A percentile compares a stretch with the other conserved stretches of the same genome.
Evolutionary conservation across 2,797 vertebrate genomes (phyloP).

Genomic region (Sitta carolinensis): DNA sequence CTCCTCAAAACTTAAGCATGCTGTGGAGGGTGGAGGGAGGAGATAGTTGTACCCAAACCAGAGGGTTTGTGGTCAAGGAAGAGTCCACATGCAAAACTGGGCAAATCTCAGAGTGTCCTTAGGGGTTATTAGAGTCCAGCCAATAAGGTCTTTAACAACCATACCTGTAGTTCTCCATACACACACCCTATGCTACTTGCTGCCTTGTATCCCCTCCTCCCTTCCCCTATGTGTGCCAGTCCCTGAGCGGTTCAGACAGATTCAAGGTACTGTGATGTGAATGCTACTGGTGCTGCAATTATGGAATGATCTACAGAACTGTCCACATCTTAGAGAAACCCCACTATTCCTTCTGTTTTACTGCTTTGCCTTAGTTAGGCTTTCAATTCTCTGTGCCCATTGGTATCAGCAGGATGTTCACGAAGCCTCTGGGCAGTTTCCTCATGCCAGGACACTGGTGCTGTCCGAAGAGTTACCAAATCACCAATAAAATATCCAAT

Average conservation of each 20-base stretch:
- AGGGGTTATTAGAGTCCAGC: neutral
- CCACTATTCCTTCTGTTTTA: neutral
- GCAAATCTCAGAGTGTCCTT: neutral
- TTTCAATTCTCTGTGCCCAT: neutral
- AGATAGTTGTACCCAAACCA: neutral
- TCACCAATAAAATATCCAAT: neutral
- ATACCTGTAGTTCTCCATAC: neutral
- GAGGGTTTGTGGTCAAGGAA: neutral
- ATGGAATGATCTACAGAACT: neutral
- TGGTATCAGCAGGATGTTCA: neutral
- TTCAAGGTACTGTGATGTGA: neutral
- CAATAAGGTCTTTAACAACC: neutral
- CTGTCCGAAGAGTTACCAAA: neutral
- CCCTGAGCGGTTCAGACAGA: neutral
- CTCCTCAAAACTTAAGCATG: neutral
- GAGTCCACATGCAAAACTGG: accelerated
- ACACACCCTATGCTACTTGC: neutral
- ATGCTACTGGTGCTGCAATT: neutral
- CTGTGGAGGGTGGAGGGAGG: neutral
- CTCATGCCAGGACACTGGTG: neutral
- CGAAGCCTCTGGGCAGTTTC: neutral
- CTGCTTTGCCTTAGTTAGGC: neutral
- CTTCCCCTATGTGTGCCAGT: neutral
- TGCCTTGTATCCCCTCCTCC: neutral
- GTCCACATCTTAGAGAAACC: neutral